Conservation (phyloP, 2,888 invertebrate genomes). For the Gari tellinella region DNA sequence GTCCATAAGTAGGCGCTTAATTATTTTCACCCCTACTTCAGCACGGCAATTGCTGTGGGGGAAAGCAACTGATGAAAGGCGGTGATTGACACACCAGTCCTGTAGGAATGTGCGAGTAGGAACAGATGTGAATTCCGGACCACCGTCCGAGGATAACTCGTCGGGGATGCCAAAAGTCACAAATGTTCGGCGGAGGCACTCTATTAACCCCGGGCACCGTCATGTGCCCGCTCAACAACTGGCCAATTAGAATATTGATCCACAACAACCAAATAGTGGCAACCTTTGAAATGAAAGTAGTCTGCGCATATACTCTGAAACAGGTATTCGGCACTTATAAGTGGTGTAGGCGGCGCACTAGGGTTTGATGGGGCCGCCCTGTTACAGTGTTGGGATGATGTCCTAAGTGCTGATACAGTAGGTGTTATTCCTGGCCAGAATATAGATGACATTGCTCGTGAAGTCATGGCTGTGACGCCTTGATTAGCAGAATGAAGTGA, state of each 20-base stretch:
- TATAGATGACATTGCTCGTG: slow-evolving; percentile 64
- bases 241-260: slow-evolving; percentile 6
- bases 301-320: not conserved
- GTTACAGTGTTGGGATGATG: slow-evolving; percentile 65
- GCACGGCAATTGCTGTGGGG: too few relatives aligned
- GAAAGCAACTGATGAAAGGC: too few relatives aligned
- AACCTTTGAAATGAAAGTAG: too few relatives aligned
- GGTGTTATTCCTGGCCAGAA: slow-evolving; percentile 70
- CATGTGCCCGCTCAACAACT: slow-evolving; percentile 41
- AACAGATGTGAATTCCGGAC: slow-evolving; percentile 62
- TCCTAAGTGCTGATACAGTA: slow-evolving; percentile 62
- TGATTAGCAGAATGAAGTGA: slow-evolving; percentile 70
- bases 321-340: slow-evolving; percentile 44
- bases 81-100: slow-evolving; percentile 70
- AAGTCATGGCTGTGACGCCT: slow-evolving; percentile 61
- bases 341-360: slow-evolving; percentile 55
- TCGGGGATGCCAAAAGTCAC: slow-evolving; percentile 67
- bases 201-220: slow-evolving; percentile 38
- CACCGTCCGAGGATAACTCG: too few relatives aligned
- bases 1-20: slow-evolving; percentile 1
- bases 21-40: not conserved
- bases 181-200: slow-evolving; percentile 56
- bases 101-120: slow-evolving; percentile 60
- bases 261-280: too few relatives aligned
- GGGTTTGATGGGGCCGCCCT: slow-evolving; percentile 64